These are phyloP conservation scores for Tethya wilhelma DNA, from an alignment of 37 sponge, comb jelly and placozoan species.

Conservation along the genomic window DNA sequence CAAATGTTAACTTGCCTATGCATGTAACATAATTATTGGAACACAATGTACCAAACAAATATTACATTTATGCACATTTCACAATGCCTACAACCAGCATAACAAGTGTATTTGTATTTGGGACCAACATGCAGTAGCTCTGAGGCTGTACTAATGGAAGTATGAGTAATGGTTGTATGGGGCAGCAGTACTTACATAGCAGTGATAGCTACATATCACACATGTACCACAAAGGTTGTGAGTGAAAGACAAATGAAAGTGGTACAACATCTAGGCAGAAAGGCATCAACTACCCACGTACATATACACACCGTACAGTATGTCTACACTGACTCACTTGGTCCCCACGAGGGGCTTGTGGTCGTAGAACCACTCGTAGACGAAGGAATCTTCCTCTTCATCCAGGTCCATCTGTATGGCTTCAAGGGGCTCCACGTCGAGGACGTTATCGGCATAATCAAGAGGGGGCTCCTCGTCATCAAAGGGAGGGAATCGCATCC, in stretches of 20 bases:
- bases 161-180: no score
- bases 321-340: slow-evolving; percentile 54
- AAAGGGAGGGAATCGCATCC: slow-evolving; percentile 99
- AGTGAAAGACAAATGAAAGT: background rate
- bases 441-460: slow-evolving; percentile 97
- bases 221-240: no score
- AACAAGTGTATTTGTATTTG: no score
- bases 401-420: slow-evolving; percentile 99
- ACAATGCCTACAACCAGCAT: no score
- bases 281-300: background rate
- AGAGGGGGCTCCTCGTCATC: slow-evolving; percentile 99
- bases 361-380: slow-evolving; percentile 98
- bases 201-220: no score
- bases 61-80: no score
- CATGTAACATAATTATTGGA: no score
- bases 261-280: background rate
- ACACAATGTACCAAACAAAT: no score
- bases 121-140: no score
- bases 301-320: background rate
- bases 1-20: no score
- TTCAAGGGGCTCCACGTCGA: slow-evolving; percentile 99
- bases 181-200: no score
- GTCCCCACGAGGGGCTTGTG: slow-evolving; percentile 90
- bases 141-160: no score
- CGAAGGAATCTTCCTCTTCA: slow-evolving; percentile 90